Evolutionary conservation across 2,797 vertebrate species (phyloP).

Genomic region (Xiphorhynchus erythropygius): DNA sequence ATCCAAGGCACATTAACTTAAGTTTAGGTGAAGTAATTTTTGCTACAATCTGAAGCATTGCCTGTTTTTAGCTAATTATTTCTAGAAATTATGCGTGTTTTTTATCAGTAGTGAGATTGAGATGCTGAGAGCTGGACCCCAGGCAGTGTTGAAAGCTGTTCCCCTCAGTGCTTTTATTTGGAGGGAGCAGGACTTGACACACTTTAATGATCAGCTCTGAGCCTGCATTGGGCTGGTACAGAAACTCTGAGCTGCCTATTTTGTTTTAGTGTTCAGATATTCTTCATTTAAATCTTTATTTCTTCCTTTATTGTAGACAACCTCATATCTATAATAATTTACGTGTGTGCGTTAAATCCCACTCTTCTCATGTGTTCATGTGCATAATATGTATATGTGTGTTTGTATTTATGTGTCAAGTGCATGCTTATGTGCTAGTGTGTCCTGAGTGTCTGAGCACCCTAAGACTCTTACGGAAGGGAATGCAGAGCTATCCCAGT

Average conservation of each 20-base stretch:
- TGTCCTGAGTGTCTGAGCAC: neutral
- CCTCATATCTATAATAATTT: neutral
- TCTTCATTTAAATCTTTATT: neutral
- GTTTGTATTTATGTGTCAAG: neutral
- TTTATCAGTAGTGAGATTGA: conserved; percentile 21
- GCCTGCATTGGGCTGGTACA: neutral
- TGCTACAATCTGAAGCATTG: conserved; percentile 59
- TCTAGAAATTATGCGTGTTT: neutral
- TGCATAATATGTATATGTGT: neutral
- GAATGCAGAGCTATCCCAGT: neutral
- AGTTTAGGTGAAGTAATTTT: conserved; percentile 70
- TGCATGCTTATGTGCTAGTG: neutral
- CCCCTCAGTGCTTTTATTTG: neutral
- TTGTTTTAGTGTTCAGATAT: neutral
- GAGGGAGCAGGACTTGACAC: neutral
- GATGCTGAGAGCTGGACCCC: neutral
- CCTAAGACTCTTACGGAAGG: neutral
- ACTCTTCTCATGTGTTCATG: neutral
- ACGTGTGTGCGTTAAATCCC: neutral
- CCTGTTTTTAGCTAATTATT: conserved; percentile 60
- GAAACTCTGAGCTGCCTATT: neutral
- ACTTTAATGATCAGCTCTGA: neutral
- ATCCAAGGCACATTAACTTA: conserved; percentile 74
- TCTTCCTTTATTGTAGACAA: neutral
- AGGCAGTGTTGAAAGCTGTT: neutral